Conservation (phyloP, 2,888 invertebrate species). For the Xylocampa areola region DNA sequence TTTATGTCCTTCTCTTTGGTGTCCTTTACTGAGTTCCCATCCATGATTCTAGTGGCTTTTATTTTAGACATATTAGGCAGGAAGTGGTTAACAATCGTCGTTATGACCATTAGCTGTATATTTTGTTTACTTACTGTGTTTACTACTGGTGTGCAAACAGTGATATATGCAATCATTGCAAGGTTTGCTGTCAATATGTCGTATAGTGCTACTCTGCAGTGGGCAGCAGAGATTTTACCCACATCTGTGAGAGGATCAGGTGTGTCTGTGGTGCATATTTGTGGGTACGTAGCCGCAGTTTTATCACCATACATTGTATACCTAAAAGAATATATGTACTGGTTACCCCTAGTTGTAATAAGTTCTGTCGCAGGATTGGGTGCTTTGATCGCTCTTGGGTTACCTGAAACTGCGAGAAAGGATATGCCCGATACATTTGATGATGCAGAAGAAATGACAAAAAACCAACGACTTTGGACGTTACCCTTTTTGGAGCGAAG, state of each 20-base stretch:
- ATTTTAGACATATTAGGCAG: conserved; percentile 75
- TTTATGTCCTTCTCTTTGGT: conserved; percentile 78
- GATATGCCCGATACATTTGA: conserved; percentile 82
- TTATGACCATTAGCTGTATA: conserved; percentile 60
- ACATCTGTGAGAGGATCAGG: conserved; percentile 77
- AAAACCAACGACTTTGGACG: conserved; percentile 54
- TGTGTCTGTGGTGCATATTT: conserved; percentile 74
- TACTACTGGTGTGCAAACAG: conserved; percentile 69
- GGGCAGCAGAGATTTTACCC: conserved; percentile 79
- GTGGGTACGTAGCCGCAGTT: conserved; percentile 72
- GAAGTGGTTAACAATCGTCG: conserved; percentile 66
- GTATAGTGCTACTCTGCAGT: conserved; percentile 70
- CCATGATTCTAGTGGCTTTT: conserved; percentile 72
- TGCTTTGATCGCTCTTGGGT: conserved; percentile 63
- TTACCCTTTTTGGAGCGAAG: conserved; percentile 51
- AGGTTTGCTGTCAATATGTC: conserved; percentile 77
- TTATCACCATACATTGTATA: conserved; percentile 81
- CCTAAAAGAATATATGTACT: conserved; percentile 66
- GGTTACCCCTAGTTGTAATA: conserved; percentile 75
- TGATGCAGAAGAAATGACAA: conserved; percentile 72
- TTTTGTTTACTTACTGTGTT: conserved; percentile 72
- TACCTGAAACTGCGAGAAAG: conserved; percentile 79
- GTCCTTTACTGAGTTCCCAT: conserved; percentile 79
- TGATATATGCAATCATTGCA: conserved; percentile 75
- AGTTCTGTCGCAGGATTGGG: conserved; percentile 65